Evolutionary conservation across 2,888 invertebrate species (phyloP), one percentile per base, ranked within the genome.

Genomic region (Drosophila borborema): DNA sequence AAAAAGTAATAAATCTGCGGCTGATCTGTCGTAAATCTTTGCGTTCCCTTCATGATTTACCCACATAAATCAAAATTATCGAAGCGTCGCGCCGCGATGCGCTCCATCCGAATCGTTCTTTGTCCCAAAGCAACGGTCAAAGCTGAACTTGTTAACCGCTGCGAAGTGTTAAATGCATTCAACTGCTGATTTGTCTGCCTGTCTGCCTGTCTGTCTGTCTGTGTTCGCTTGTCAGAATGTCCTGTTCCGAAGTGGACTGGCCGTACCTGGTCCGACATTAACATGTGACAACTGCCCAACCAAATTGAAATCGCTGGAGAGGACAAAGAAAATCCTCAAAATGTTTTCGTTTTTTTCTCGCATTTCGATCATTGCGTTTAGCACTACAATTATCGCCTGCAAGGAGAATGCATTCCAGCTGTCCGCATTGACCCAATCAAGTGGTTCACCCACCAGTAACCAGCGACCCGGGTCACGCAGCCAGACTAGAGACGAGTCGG

Each of bases 11-110:
- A 91, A 91, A 91, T 91, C 91, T 91, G 82, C 72, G 73, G 80
- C 82, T 91, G 92, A 91, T 91, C 90, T 90, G 90, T 86, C 91
- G 91, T 92, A 92, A 91, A 91, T 92, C 91, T 91, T 85, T 78
- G 82, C 82, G 91, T 82, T 90, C 82, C 82, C 86, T 89, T 91
- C 91, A 90, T 90, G 92, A 91, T 91, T 91, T 91, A 87, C 85
- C 85, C 86, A 90, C 92, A 91, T 91, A 91, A 91, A 91, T 91
- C 92, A 91, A 92, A 91, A 92, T 92, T 91, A 91, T 91, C 92
- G 90, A 85, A 73, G 80, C 77, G 73, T 70, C 72, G 81, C 69
- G 80, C 64, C 66, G 64, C 62, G 40, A 38, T 60, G 20, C 58
- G 62, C 61, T 45, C 64, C 51, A 38, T 18, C 58, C 23, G 63